Conservation (phyloP, 2,797 vertebrate species). For the Ispidina lecontei region DNA sequence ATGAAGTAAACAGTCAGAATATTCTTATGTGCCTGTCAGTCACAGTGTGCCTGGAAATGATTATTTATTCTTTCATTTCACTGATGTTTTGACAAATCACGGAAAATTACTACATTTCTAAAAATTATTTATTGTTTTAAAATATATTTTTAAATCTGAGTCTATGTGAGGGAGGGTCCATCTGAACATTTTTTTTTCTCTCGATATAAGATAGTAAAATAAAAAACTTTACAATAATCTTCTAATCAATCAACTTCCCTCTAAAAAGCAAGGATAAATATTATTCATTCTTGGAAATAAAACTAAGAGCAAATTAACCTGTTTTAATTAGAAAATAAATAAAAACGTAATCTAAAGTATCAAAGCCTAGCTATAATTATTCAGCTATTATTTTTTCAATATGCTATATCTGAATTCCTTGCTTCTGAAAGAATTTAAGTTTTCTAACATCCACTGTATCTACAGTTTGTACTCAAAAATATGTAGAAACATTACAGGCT, state of each 20-base stretch:
- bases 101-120: background rate
- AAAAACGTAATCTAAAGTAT: background rate
- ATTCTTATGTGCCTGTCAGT: background rate
- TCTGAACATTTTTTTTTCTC: background rate
- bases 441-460: background rate
- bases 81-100: background rate
- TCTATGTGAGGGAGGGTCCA: background rate
- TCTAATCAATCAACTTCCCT: background rate
- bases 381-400: background rate
- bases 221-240: background rate
- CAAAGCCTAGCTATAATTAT: background rate
- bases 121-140: background rate
- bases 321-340: constrained; percentile 52
- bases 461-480: constrained; percentile 21
- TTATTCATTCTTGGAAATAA: constrained; percentile 27
- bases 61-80: background rate
- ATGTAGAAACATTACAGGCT: constrained; percentile 1
- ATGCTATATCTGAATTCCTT: background rate
- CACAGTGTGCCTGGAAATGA: background rate
- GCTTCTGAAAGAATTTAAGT: background rate
- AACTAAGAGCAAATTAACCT: background rate
- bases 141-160: background rate
- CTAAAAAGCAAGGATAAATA: constrained; percentile 2
- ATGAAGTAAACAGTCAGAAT: background rate
- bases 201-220: background rate